Percentiles rank a stretch among this genome's conserved stretches.
phyloP scores from a whole-genome alignment of 1,140 invertebrate species.

The Frieseomelitta varia region DNA sequence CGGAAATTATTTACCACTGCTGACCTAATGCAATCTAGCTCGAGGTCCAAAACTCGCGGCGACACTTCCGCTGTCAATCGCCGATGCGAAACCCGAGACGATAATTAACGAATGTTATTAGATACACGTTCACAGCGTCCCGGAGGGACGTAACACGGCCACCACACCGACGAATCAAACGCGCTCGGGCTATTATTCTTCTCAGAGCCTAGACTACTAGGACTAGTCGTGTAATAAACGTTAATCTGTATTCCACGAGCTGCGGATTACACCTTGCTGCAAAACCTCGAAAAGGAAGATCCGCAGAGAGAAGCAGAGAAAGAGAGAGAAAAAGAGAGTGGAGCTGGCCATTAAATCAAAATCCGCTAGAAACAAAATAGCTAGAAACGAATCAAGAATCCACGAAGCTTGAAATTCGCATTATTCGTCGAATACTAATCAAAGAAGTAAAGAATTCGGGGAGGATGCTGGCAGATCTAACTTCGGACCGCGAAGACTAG shows the following conservation, averaged over 20 bases:
- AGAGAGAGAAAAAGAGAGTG: not conserved
- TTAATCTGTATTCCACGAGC: not conserved
- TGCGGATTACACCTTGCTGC: not conserved
- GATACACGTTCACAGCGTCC: not conserved
- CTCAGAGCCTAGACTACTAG: not conserved
- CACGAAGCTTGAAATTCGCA: not conserved
- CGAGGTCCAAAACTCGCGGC: not conserved
- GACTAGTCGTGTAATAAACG: not conserved
- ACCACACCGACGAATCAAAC: not conserved
- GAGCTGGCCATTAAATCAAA: not conserved
- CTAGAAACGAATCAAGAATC: too few relatives aligned
- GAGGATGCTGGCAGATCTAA: too few relatives aligned
- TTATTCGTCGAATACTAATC: not conserved
- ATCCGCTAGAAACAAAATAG: too few relatives aligned
- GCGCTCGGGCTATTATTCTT: constrained; percentile 2
- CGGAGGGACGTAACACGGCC: not conserved
- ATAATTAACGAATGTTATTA: not conserved
- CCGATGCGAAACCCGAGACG: not conserved
- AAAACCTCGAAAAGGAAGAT: not conserved
- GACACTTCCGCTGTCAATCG: not conserved
- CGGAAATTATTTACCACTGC: too few relatives aligned
- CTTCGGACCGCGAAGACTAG: too few relatives aligned
- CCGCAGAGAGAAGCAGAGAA: not conserved
- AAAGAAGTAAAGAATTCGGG: not conserved
- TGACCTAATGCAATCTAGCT: not conserved